phyloP scores from a whole-genome alignment of 2,888 invertebrate genomes.

The Anticlea derivata region DNA sequence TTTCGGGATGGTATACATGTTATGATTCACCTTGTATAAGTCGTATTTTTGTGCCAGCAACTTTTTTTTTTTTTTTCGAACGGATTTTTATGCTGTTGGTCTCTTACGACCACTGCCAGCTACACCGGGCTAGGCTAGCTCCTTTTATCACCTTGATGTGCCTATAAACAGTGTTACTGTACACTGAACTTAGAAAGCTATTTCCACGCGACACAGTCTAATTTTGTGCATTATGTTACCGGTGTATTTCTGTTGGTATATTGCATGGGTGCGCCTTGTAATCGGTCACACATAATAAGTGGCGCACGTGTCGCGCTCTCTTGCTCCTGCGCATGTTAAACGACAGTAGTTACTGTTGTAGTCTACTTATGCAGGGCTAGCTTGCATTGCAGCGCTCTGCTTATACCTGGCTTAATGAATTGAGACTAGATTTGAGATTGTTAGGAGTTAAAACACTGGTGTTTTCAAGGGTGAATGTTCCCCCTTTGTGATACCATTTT shows the following conservation, averaged over 20 bases:
- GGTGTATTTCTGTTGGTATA: background rate
- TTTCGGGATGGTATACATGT: no score
- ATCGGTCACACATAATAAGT: constrained; percentile 30
- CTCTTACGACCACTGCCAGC: no score
- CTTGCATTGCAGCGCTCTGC: constrained; percentile 16
- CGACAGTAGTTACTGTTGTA: constrained; percentile 20
- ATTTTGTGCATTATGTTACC: background rate
- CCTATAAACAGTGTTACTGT: no score
- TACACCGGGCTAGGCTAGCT: no score
- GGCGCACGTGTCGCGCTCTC: constrained; percentile 37
- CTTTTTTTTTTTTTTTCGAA: no score
- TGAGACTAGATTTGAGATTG: background rate
- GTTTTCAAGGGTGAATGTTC: no score
- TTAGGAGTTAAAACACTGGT: background rate
- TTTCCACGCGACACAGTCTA: background rate
- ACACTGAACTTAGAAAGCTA: background rate
- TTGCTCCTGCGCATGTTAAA: constrained; percentile 32
- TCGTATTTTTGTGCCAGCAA: no score
- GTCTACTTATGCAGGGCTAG: constrained; percentile 19
- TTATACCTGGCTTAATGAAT: background rate
- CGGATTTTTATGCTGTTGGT: no score
- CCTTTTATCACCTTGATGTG: no score
- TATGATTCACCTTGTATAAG: no score
- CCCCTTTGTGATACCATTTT: no score
- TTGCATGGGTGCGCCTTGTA: constrained; percentile 33